A percentile compares a stretch with the other conserved stretches of the same genome.
These are phyloP conservation scores for Monodelphis domestica DNA, from an alignment of 2,797 vertebrate species.

Conservation along the genomic window DNA sequence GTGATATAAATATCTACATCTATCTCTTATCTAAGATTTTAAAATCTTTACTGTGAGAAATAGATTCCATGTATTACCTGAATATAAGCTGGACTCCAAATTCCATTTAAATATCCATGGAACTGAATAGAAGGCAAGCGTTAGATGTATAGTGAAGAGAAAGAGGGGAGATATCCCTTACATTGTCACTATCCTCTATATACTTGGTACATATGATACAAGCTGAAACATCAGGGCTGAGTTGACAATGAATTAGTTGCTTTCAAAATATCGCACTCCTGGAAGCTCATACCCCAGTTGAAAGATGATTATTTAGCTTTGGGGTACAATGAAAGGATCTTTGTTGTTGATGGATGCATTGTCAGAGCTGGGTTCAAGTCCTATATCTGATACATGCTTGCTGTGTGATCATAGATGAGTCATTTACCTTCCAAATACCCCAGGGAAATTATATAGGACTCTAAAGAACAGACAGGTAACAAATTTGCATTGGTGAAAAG, in stretches of 20 bases:
- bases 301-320: neutral
- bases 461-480: neutral
- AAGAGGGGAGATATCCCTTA: neutral
- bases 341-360: neutral
- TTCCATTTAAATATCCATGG: neutral
- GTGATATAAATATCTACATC: neutral
- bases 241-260: neutral
- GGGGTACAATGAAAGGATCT: neutral
- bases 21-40: neutral
- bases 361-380: neutral
- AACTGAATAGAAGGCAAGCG: conserved; percentile 20
- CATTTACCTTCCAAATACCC: neutral
- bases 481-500: no score
- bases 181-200: neutral
- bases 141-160: neutral
- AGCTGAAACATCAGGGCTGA: neutral
- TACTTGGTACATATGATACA: neutral
- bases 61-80: neutral
- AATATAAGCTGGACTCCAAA: neutral
- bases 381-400: neutral
- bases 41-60: neutral
- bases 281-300: neutral
- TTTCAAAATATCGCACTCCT: neutral
- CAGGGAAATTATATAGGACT: neutral
- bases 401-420: neutral